Conservation (phyloP, 2,888 invertebrate species). For the Melieria picta region DNA sequence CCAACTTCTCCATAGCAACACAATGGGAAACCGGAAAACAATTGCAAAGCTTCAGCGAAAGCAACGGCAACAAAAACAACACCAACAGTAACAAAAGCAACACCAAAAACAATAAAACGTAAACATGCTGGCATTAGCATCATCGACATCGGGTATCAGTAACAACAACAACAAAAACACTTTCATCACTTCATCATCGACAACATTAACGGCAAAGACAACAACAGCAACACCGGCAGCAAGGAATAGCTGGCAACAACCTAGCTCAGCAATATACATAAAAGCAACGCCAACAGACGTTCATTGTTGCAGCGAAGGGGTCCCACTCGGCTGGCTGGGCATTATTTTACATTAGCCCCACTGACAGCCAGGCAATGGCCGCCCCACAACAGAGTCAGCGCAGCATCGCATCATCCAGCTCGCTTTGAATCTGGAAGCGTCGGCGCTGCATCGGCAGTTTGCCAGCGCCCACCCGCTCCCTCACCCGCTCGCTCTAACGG, state of each 20-base stretch:
- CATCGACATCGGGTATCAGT: constrained; percentile 7
- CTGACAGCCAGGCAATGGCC: neutral
- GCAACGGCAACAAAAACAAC: no score
- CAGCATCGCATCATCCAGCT: neutral
- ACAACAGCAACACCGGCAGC: constrained; percentile 8
- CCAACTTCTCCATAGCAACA: no score
- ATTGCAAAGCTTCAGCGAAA: no score
- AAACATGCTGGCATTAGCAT: constrained; percentile 7
- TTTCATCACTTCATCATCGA: constrained; percentile 11
- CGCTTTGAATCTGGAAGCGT: neutral
- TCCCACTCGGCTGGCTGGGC: neutral
- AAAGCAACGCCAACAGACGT: neutral
- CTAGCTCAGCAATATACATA: neutral
- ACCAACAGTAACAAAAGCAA: no score
- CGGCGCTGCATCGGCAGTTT: neutral
- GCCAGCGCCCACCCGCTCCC: neutral
- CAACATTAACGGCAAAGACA: neutral
- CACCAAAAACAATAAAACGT: no score
- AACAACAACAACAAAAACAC: constrained; percentile 3
- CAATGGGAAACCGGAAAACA: no score
- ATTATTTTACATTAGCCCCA: neutral
- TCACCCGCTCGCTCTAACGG: neutral
- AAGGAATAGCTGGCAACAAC: neutral
- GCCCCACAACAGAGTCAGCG: neutral
- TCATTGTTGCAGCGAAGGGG: neutral